Evolutionary conservation across 2,888 invertebrate species (phyloP), one percentile per base, ranked within the genome.

Genomic region (Arctia plantaginis): DNA sequence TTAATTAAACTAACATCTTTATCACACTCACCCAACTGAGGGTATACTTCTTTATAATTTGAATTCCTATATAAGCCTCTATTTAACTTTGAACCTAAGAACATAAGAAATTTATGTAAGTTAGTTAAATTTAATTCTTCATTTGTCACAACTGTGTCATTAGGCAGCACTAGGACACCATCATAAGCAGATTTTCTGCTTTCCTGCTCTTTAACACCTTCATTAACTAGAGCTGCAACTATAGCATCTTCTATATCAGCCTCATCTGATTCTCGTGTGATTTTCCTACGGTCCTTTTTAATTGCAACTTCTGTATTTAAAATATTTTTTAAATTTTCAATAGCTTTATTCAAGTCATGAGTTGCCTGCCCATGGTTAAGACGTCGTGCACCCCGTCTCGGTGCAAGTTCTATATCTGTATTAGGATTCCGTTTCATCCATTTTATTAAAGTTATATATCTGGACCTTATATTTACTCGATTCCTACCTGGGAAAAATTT

Each of bases 391-490:
- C 85, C 91, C 68, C 95, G 90, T n/a, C 96, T 91, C 0, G 94
- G 96, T 77, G 94, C 94, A 68, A 88, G 82, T 30, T 85, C 77
- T 7, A 96, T 78, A 69, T 91, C 91, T 27, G 84, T 75, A 71
- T 93, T 82, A 0, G 96, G 96, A 90, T 96, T 87, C 39, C 91
- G 90, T 73, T 93, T 90, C 69, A 96, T 90, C 93, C 96, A 97
- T 76, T 91, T 93, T 68, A 92, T 85, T n/a, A 97, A 94, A 0
- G 96, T 96, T 0, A 89, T 66, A 86, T 96, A 96, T 39, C 97
- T 96, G 70, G 97, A 96, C 59, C 97, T 94, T 69, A 97, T 93
- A 83, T 97, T 96, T 3, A 94, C 94, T 66, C 97, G 92, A 55
- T 95, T 95, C 85, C 96, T 96, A 8, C 96, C 94, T 13, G 95